Evolutionary conservation across 2,888 invertebrate genomes (phyloP).

Genomic region (Neoaliturus tenellus): DNA sequence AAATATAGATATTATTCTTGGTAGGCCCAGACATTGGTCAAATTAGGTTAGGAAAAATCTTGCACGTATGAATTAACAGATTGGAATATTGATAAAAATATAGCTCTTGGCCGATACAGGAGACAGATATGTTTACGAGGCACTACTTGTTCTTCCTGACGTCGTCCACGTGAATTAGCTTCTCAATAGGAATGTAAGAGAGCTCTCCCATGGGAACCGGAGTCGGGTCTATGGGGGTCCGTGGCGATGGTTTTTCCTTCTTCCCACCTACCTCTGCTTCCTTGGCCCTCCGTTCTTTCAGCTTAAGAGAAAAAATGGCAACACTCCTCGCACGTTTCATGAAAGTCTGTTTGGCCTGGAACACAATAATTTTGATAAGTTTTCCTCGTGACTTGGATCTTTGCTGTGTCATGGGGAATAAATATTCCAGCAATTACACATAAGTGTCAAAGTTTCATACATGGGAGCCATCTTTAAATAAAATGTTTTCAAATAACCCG

Average conservation of each 20-base stretch:
- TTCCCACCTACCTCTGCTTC: conserved; percentile 81
- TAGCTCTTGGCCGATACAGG: not conserved
- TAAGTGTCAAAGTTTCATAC: too few relatives aligned
- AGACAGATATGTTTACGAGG: conserved; percentile 15
- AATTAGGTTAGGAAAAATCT: not conserved
- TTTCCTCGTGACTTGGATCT: too few relatives aligned
- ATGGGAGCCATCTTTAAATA: too few relatives aligned
- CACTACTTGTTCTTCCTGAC: conserved; percentile 66
- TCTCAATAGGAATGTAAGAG: conserved; percentile 90
- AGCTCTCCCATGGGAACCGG: conserved; percentile 76
- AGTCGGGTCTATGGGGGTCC: conserved; percentile 42
- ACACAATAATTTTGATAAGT: too few relatives aligned
- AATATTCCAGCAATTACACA: too few relatives aligned
- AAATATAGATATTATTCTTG: not conserved
- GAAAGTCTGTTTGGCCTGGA: conserved; percentile 78
- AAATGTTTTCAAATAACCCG: too few relatives aligned
- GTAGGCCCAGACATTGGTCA: conserved; percentile 17
- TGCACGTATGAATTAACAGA: not conserved
- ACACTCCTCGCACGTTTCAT: conserved; percentile 91
- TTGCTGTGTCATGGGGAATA: too few relatives aligned
- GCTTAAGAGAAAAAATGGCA: conserved; percentile 89
- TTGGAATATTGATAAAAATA: conserved; percentile 1
- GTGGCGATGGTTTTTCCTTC: conserved; percentile 64
- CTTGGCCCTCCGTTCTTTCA: conserved; percentile 85
- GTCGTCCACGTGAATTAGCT: conserved; percentile 76